Base-by-base conservation (phyloP, 2,113 vertebrate species). In the Verasper variegatus region DNA sequence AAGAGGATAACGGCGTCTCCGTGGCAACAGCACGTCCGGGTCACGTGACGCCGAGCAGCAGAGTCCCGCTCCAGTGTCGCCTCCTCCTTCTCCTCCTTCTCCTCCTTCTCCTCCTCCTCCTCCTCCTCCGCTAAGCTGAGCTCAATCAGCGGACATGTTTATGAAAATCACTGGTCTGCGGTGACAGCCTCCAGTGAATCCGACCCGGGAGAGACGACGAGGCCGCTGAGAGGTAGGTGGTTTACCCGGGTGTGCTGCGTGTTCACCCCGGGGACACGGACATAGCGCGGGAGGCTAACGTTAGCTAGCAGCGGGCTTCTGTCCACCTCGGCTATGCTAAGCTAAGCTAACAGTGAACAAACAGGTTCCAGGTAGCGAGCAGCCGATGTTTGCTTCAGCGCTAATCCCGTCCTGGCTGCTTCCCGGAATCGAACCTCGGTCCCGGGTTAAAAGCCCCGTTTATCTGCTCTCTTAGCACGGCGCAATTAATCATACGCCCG, bases 31-130 rank as follows among this genome's bases (percentile, higher is more conserved):
- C 0, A 23, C 47, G 64, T 80, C 23, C 7, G 5, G n/a, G 64
- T 86, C 85, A 90, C 45, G 61, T 91, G 90, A 89, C 70, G 21
- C 17, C 0, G 15, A 24, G 17, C 20, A 67, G 20, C 26, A 2
- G 49, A 54, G 63, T 2, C 37, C 77, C 78, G 42, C 67, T 67
- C 80, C 67, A 4, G 55, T 12, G 58, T 37, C 2, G 1, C 27
- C 18, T 23, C 35, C 2, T 56, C 13, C n/a, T n/a, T n/a, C n/a
- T n/a, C 37, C 2, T 58, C 14, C 24, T 13, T 3, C 51, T 14
- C 20, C 20, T 14, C 20, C 3, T 0, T 20, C 2, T 4, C 49
- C 27, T 20, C 26, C 2, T 57, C 13, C 23, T 21, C 1, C 51
- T 18, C 20, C 20, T 12, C 7, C 51, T 1, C 51, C 2, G 5